Base-by-base conservation (phyloP, 2,113 vertebrate genomes). In the Mastomys coucha region DNA sequence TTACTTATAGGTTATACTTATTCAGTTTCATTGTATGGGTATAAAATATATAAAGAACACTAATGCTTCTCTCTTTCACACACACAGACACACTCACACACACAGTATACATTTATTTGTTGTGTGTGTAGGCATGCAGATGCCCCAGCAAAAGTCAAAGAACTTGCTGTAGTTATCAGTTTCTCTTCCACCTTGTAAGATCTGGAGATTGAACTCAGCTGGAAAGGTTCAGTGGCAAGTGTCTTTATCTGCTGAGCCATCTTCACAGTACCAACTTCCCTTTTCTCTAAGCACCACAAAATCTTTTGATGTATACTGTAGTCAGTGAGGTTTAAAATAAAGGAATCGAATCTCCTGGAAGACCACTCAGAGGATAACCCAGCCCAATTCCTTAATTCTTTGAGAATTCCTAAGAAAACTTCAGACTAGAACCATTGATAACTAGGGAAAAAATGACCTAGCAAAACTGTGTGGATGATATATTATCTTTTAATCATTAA, bases 321-420 rank as follows among this genome's bases (percentile, higher is more conserved):
- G 89, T 72, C 67, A 77, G 5, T 51, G 63, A 91, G 63, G 81
- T 96, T 42, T 81, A 76, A 3, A 65, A 53, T 76, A 51, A 84
- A 91, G 58, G 19, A 75, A 65, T 58, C 36, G 85, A 78, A 91
- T 16, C 42, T 72, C 33, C 67, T 94, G 33, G 20, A 96, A 96
- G 16, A 92, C 11, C 81, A 4, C 19, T 96, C 78, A 91, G 20
- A 39, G 13, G 5, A 70, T 89, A 87, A 91, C 72, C 26, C 31
- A 53, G n/a, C 26, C 16, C 60, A 96, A 69, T 80, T 95, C 70
- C 87, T 39, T 85, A 92, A 81, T 58, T 91, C 16, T 89, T 93
- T 92, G 5, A 45, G 45, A 45, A 45, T 45, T 45, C 45, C 39
- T 94, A 36, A 89, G 39, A 89, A 76, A 75, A 36, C 88, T 67